Evolutionary conservation across 2,797 vertebrate genomes (phyloP).

Genomic region (Acanthis flammea): DNA sequence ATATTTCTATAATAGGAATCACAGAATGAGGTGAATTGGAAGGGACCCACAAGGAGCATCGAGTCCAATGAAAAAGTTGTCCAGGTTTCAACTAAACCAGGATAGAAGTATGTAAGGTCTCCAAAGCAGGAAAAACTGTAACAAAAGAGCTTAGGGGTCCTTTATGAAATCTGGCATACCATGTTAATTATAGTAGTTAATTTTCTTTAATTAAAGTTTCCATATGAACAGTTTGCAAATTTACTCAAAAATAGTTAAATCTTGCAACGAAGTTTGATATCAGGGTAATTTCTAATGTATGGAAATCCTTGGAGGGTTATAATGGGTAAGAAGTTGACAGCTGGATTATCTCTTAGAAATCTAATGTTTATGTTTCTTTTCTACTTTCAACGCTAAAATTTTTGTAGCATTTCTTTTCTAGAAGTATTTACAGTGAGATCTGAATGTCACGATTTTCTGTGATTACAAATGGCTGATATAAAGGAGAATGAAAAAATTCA

Average conservation of each 20-base stretch:
- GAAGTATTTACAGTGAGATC: background rate
- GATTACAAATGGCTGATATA: background rate
- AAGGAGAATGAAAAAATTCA: background rate
- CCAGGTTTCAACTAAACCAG: background rate
- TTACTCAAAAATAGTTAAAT: background rate
- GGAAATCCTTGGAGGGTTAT: background rate
- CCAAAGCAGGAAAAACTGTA: background rate
- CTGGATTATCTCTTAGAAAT: background rate
- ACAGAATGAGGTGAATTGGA: background rate
- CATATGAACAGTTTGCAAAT: background rate
- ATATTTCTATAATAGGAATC: background rate
- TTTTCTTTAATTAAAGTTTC: background rate
- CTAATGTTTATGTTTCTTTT: background rate
- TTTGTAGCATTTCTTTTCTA: background rate
- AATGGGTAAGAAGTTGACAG: background rate
- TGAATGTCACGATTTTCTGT: background rate
- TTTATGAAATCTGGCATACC: background rate
- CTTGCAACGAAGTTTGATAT: background rate
- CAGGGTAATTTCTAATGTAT: background rate
- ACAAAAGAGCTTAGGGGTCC: background rate
- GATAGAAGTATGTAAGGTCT: background rate
- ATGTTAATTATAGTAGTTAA: fast-evolving
- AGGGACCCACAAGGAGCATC: background rate
- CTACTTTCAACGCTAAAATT: background rate
- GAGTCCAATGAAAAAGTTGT: background rate